Evolutionary conservation across 2,888 invertebrate genomes (phyloP).

Genomic region (Aspidiotus destructor): DNA sequence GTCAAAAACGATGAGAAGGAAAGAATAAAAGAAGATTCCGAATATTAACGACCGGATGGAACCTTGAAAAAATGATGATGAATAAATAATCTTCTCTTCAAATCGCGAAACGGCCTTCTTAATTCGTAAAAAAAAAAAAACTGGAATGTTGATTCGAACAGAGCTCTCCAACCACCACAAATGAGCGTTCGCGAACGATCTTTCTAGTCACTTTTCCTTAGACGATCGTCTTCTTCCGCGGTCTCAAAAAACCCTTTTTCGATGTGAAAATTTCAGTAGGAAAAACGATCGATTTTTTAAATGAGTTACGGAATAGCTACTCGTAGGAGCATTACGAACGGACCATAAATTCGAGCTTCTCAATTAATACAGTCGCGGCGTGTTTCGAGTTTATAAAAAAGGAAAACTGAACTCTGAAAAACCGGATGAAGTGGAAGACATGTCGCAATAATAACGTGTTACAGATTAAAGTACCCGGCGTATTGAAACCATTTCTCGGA

Average conservation of each 20-base stretch:
- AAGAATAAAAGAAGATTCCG: slow-evolving; percentile 22
- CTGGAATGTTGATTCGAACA: no score
- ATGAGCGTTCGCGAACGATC: slow-evolving; percentile 18
- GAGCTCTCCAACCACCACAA: not conserved
- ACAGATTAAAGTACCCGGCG: slow-evolving; percentile 26
- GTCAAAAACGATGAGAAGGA: not conserved
- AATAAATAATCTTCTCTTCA: slow-evolving; percentile 16
- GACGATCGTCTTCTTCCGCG: no score
- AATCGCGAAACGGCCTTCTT: slow-evolving; percentile 12
- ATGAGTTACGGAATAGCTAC: no score
- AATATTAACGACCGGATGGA: slow-evolving; percentile 31
- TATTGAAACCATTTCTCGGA: slow-evolving; percentile 22
- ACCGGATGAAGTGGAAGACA: slow-evolving; percentile 33
- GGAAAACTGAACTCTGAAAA: slow-evolving; percentile 4
- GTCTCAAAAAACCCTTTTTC: no score
- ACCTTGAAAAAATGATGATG: slow-evolving; percentile 25
- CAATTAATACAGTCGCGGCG: no score
- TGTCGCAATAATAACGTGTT: slow-evolving; percentile 32
- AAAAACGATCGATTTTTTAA: no score
- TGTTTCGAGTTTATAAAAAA: no score
- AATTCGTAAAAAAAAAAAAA: not conserved
- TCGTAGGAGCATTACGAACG: no score
- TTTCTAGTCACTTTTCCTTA: no score
- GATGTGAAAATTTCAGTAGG: no score
- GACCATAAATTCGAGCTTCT: no score